Percentiles rank a stretch among this genome's conserved stretches.
Evolutionary conservation across 2,888 invertebrate species (phyloP).

Genomic region (Oegoconia quadripuncta): DNA sequence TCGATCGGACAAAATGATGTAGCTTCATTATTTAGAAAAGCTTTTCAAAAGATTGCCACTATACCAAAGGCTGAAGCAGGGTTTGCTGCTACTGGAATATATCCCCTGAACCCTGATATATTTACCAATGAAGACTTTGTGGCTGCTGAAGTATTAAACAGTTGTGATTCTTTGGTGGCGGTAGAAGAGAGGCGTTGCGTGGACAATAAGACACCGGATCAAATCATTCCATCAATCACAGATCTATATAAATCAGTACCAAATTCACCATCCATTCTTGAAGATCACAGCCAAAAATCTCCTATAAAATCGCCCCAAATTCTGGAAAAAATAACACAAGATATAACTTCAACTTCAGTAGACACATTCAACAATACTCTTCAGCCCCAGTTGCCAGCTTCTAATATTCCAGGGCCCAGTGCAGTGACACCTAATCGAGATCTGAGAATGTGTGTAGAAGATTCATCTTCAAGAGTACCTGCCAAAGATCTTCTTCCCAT

Average conservation of each 20-base stretch:
- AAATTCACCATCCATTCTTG: background rate
- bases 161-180: background rate
- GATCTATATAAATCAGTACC: background rate
- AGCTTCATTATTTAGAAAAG: constrained; percentile 12
- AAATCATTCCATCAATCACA: too few relatives aligned
- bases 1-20: constrained; percentile 12
- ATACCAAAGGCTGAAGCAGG: constrained; percentile 10
- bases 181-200: background rate
- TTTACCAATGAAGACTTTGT: constrained; percentile 22
- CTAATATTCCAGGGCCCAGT: too few relatives aligned
- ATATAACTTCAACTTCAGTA: too few relatives aligned
- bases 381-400: too few relatives aligned
- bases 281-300: background rate
- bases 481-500: too few relatives aligned
- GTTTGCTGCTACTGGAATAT: constrained; percentile 12
- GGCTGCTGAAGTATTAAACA: constrained; percentile 15
- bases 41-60: constrained; percentile 11
- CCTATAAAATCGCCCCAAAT: too few relatives aligned
- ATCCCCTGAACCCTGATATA: constrained; percentile 20
- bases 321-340: too few relatives aligned
- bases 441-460: too few relatives aligned
- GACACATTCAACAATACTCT: too few relatives aligned
- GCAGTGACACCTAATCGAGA: too few relatives aligned
- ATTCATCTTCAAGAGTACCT: too few relatives aligned
- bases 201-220: too few relatives aligned